These are phyloP conservation scores for Lethenteron camtschaticum DNA, from an alignment of 2,113 vertebrate genomes.

Conservation along the genomic window DNA sequence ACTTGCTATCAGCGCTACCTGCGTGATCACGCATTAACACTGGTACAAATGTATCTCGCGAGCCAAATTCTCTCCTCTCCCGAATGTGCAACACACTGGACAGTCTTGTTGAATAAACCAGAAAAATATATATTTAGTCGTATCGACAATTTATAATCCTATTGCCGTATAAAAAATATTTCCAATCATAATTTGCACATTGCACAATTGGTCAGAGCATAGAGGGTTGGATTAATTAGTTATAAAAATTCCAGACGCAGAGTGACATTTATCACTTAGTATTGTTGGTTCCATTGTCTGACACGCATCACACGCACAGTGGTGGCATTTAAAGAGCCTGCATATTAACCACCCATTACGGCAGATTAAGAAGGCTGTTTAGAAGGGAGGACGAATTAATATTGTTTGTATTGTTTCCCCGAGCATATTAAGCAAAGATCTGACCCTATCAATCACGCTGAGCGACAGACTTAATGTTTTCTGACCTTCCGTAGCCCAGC, in stretches of 20 bases:
- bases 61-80: too few species aligned
- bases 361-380: not conserved
- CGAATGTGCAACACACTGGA: too few species aligned
- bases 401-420: slow-evolving; percentile 2
- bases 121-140: too few species aligned
- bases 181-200: too few species aligned
- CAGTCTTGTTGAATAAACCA: too few species aligned
- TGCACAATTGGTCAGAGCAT: too few species aligned
- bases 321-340: not conserved
- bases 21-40: too few species aligned
- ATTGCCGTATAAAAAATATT: too few species aligned
- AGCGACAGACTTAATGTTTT: slow-evolving; percentile 2
- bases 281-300: not conserved
- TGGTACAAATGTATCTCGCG: too few species aligned
- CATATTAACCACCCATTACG: slow-evolving; percentile 2
- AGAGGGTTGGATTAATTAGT: too few species aligned
- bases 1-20: too few species aligned
- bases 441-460: slow-evolving; percentile 5
- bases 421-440: slow-evolving; percentile 6
- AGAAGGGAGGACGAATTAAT: slow-evolving; percentile 4
- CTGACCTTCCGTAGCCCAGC: slow-evolving; percentile 2
- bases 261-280: not conserved
- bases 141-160: too few species aligned
- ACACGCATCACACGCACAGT: slow-evolving; percentile 3
- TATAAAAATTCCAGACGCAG: slow-evolving; percentile 1